Percentiles rank a stretch among this genome's conserved stretches.
Conservation (phyloP, 2,113 vertebrate species). For the Stigmatopora nigra region DNA sequence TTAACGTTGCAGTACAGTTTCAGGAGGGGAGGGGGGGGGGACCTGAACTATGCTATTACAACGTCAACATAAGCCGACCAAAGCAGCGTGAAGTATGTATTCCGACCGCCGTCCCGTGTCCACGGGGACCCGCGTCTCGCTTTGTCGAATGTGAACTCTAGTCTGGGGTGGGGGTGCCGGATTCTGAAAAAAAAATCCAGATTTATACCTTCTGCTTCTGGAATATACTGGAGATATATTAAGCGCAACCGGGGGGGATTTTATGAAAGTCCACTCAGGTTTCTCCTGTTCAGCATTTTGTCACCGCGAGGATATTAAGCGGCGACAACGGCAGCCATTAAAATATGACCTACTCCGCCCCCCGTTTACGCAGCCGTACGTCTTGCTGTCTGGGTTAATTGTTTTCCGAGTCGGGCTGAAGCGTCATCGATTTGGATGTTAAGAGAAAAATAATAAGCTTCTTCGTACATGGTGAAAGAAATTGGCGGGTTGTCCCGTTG, state of each 20-base stretch:
- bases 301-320: constrained; percentile 63
- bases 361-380: constrained; percentile 42
- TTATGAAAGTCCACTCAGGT: constrained; percentile 65
- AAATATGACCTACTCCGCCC: constrained; percentile 49
- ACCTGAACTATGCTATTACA: constrained; percentile 41
- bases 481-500: background rate
- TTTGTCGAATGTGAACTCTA: constrained; percentile 30
- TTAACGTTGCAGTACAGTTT: constrained; percentile 24
- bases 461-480: constrained; percentile 15
- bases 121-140: constrained; percentile 29
- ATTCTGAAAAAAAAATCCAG: constrained; percentile 62
- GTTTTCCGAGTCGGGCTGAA: constrained; percentile 23
- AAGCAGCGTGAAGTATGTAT: constrained; percentile 33
- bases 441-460: constrained; percentile 5
- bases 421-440: constrained; percentile 22
- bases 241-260: constrained; percentile 53
- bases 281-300: constrained; percentile 71
- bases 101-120: constrained; percentile 49
- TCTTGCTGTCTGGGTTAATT: constrained; percentile 40
- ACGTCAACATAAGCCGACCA: constrained; percentile 26
- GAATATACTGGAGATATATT: constrained; percentile 65
- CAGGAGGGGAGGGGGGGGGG: too few relatives aligned
- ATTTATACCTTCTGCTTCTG: constrained; percentile 70
- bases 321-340: constrained; percentile 67
- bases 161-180: constrained; percentile 27